Percentiles rank a stretch among this genome's conserved stretches.
These are phyloP conservation scores for Scaptomyza cyrtandrae DNA, from an alignment of 2,888 invertebrate genomes.

Conservation along the genomic window DNA sequence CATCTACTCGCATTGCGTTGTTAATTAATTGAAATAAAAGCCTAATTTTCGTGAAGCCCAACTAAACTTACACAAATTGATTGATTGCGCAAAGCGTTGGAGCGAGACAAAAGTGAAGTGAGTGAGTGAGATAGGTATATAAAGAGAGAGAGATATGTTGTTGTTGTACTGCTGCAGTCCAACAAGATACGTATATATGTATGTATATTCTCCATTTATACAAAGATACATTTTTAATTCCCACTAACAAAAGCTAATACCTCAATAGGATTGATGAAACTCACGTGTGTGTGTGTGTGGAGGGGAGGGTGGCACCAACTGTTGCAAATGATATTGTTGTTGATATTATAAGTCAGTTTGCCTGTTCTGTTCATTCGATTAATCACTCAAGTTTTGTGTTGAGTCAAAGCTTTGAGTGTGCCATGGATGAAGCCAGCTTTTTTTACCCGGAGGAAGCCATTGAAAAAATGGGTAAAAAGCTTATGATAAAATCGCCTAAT, in stretches of 20 bases:
- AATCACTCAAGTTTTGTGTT: neutral
- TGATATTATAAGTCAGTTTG: neutral
- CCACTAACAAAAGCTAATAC: conserved; percentile 22
- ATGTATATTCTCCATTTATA: neutral
- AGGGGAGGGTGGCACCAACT: neutral
- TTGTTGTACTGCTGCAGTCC: conserved; percentile 3
- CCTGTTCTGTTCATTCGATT: neutral
- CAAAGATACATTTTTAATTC: no score
- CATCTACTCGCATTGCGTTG: neutral
- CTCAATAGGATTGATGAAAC: conserved; percentile 26
- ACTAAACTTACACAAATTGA: conserved; percentile 12
- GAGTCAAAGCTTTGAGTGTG: neutral
- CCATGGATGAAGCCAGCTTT: neutral
- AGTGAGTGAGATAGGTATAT: neutral
- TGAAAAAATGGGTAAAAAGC: no score
- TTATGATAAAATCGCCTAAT: no score
- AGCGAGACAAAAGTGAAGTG: no score
- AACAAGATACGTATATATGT: conserved; percentile 28
- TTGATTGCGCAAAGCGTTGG: neutral
- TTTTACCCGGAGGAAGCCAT: no score
- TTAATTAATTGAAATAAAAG: conserved; percentile 16
- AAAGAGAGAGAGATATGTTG: conserved; percentile 2
- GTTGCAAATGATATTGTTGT: conserved; percentile 19
- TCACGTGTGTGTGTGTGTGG: conserved; percentile 10
- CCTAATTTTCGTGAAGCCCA: conserved; percentile 11